These are phyloP conservation scores for Lamproptera curius DNA, from an alignment of 2,888 invertebrate genomes.

Conservation along the genomic window DNA sequence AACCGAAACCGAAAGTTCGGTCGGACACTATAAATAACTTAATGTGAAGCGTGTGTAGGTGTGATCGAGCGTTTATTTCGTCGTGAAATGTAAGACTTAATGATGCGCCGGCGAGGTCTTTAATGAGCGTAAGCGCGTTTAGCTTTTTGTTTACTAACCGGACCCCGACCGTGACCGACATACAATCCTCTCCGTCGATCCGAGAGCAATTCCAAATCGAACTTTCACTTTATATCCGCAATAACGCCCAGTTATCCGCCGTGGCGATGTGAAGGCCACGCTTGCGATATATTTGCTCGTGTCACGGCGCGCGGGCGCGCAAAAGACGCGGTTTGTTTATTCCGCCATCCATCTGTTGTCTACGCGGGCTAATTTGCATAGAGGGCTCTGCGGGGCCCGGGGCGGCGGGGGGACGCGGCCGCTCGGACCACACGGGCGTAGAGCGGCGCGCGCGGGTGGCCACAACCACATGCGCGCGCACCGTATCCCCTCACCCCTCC, in stretches of 20 bases:
- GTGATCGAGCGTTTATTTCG: slow-evolving; percentile 14
- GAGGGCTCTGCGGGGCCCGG: slow-evolving; percentile 48
- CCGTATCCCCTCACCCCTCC: slow-evolving; percentile 39
- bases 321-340: slow-evolving; percentile 73
- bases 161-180: slow-evolving; percentile 40
- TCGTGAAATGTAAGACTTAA: slow-evolving; percentile 9
- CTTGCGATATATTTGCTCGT: neutral
- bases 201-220: neutral
- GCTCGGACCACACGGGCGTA: slow-evolving; percentile 76
- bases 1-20: too few species aligned
- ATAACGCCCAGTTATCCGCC: neutral
- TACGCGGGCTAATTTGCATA: slow-evolving; percentile 77
- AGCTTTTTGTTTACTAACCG: slow-evolving; percentile 44
- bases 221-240: neutral
- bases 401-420: slow-evolving; percentile 36
- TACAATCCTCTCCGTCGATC: slow-evolving; percentile 21
- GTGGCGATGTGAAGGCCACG: neutral
- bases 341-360: slow-evolving; percentile 78
- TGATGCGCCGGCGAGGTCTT: neutral
- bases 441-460: slow-evolving; percentile 77
- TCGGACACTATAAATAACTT: too few species aligned
- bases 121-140: slow-evolving; percentile 28
- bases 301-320: slow-evolving; percentile 36
- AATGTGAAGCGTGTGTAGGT: slow-evolving; percentile 3
- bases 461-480: slow-evolving; percentile 69